Evolutionary conservation across 2,797 vertebrate genomes (phyloP), one percentile per base, ranked within the genome.

Genomic region (Spea hammondii): DNA sequence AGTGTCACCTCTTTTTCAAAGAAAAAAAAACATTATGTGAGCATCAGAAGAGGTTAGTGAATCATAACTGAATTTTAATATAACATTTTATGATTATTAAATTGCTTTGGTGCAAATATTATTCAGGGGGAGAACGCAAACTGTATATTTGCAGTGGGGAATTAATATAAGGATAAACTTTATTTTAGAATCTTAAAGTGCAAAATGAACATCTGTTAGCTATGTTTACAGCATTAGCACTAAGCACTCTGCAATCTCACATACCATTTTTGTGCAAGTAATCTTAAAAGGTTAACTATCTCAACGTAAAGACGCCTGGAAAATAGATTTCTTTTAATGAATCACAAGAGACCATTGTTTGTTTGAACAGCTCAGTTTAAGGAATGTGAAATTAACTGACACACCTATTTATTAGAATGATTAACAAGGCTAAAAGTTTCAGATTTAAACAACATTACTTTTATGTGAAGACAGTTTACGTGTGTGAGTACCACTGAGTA

Each of bases 381-480:
- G 75, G 74, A 82, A 68, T 77, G 65, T 60, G 55, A 69, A 74
- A 73, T 82, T 69, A 77, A 82, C 60, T 77, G 75, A 82, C 79
- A 82, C 79, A 82, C 75, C 75, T 82, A 73, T 77, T 82, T 77
- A 77, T 77, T 60, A 77, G 65, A 77, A 82, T 74, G 79, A 93
- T 89, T 89, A 93, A 91, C 89, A 89, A 91, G 87, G 74, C 72
- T 85, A 89, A 93, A 89, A 89, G 83, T 86, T 90, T 91, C 83
- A 86, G 86, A 91, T 92, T 91, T 89, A 90, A 89, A 91, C 86
- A 88, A 88, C 90, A 92, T 93, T 93, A 91, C 88, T 90, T 92
- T 92, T 91, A 89, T 91, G 84, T 88, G 88, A 89, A 93, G 90
- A 91, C 91, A 90, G 90, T 89, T 89, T 90, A 88, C 85, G 88